Percentiles rank a stretch among this genome's conserved stretches.
These are phyloP conservation scores for Gymnoscopelus braueri DNA, from an alignment of 2,797 vertebrate genomes.

Conservation along the genomic window DNA sequence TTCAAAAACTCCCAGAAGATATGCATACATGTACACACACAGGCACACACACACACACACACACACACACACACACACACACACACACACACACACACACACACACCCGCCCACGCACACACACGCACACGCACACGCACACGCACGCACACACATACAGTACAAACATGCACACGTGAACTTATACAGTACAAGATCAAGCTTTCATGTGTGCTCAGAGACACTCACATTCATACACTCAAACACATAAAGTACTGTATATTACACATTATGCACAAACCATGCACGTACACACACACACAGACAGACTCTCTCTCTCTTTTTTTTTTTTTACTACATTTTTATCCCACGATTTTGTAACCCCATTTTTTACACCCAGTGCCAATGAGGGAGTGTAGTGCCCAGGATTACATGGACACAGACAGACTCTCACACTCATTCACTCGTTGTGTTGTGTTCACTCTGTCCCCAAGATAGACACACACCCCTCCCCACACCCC, in stretches of 20 bases:
- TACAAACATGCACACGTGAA: constrained; percentile 14
- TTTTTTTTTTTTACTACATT: too few species aligned
- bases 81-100: constrained; percentile 20
- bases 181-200: too few species aligned
- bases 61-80: constrained; percentile 29
- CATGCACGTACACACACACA: too few species aligned
- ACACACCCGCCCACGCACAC: neutral
- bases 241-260: too few species aligned
- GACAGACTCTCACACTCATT: constrained; percentile 31
- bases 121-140: constrained; percentile 24
- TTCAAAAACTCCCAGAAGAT: constrained; percentile 64
- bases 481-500: too few species aligned
- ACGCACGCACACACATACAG: constrained; percentile 45
- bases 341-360: too few species aligned
- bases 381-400: too few species aligned
- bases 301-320: constrained; percentile 40
- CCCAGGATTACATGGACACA: too few species aligned
- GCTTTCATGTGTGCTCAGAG: too few species aligned
- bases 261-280: too few species aligned
- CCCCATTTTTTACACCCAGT: too few species aligned
- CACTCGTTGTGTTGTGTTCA: constrained; percentile 37
- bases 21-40: constrained; percentile 29
- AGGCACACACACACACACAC: constrained; percentile 51
- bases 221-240: too few species aligned
- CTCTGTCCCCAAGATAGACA: neutral